Base-by-base conservation (phyloP, 1,140 invertebrate species). In the Caenorhabditis tropicalis region DNA sequence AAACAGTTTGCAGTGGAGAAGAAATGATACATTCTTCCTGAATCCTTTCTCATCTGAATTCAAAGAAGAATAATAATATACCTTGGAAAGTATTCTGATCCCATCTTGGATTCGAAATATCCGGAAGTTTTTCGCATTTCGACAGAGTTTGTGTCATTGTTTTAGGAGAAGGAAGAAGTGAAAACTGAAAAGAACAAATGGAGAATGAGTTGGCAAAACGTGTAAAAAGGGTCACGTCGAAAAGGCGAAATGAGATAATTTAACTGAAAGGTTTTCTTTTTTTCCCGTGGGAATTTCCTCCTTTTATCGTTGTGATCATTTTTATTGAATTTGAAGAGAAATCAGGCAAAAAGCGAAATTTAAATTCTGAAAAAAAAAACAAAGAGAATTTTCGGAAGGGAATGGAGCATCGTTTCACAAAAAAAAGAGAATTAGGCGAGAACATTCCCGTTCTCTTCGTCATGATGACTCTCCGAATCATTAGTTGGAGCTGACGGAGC, bases 1-100 rank as follows among this genome's bases (percentile, higher is more conserved):
- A 96, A 92, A 0, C 96, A 96, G 92, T 99, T 97, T 2, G 96
- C 98, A 70, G 95, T 95, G 92, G 95, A 96, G 48, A 97, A 95
- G 91, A 98, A 99, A 92, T 98, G 95, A 87, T 94, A 94, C 87
- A 96, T 97, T 89, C 97, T 93, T 19, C 81, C 81, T 60, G 29
- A 56, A 81, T 48, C 31, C 29, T 12, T 74, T 74, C 27, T 27
- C 24, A 36, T 65, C 24, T 60, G 31, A 36, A 36, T 36, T n/a
- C 19, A n/a, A 33, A 65, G 19, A 65, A 7, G 7, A 12, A 27
- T 27, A 65, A 36, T n/a, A 19, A 0, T 19, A 43, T 27, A 6
- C 97, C 97, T 70, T 92, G 91, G 91, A 97, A 98, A 2, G 96
- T 97, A n/a, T 92, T 94, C 90, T 96, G 95, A 91, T 98, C 96